phyloP scores from a whole-genome alignment of 2,888 invertebrate genomes.

The Unio pictorum region DNA sequence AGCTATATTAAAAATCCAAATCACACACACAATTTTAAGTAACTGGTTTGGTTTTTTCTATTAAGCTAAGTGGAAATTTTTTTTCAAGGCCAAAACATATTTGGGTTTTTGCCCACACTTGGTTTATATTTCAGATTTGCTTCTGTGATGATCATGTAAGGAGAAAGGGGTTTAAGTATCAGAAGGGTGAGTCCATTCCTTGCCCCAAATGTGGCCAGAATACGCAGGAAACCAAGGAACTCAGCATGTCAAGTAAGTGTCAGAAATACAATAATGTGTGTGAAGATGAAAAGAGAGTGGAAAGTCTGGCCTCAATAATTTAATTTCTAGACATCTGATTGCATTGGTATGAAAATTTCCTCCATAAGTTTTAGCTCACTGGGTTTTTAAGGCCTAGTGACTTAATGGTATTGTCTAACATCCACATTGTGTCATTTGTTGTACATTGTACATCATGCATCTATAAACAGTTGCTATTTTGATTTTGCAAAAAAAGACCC shows the following conservation, averaged over 20 bases:
- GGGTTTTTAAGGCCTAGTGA: too few species aligned
- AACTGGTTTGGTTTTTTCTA: too few species aligned
- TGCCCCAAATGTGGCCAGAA: constrained; percentile 96
- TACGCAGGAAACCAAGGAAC: constrained; percentile 93
- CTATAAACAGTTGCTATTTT: too few species aligned
- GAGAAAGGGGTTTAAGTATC: constrained; percentile 91
- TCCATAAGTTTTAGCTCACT: not conserved
- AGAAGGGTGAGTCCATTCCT: constrained; percentile 86
- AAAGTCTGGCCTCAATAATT: not conserved
- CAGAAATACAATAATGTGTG: too few species aligned
- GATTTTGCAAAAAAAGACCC: too few species aligned
- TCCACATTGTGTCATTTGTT: too few species aligned
- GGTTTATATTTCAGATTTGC: constrained; percentile 77
- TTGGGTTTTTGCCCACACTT: not conserved
- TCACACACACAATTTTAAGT: too few species aligned
- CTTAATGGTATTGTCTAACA: too few species aligned
- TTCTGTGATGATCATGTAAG: constrained; percentile 97
- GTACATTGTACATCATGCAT: too few species aligned
- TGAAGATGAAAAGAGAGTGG: not conserved
- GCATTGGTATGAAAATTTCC: not conserved
- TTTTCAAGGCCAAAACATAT: too few species aligned
- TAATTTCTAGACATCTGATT: not conserved
- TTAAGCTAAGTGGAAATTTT: too few species aligned
- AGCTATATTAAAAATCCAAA: too few species aligned
- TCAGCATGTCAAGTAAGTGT: constrained; percentile 92